Conservation (phyloP, 2,797 vertebrate genomes). For the Microctenopoma lineatum region DNA sequence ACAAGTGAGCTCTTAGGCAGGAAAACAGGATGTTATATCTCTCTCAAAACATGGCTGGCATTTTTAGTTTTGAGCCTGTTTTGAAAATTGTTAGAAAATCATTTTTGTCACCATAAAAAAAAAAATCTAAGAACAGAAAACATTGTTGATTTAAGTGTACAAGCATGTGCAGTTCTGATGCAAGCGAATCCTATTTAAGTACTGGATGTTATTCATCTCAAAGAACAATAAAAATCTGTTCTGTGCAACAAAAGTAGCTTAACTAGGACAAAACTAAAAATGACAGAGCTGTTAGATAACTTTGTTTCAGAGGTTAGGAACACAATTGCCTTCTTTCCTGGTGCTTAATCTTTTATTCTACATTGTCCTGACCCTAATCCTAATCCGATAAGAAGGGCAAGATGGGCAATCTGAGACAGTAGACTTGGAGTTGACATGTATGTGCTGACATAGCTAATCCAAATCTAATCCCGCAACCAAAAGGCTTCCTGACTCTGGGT, state of each 20-base stretch:
- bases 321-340: slow-evolving; percentile 62
- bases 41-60: neutral
- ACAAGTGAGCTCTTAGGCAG: neutral
- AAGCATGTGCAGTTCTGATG: neutral
- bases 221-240: neutral
- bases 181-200: neutral
- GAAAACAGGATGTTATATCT: neutral
- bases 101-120: neutral
- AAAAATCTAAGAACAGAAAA: neutral
- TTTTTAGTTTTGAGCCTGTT: neutral
- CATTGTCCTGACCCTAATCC: slow-evolving; percentile 75
- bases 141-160: slow-evolving; percentile 1
- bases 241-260: neutral
- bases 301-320: slow-evolving; percentile 42
- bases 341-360: slow-evolving; percentile 61
- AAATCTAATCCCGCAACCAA: slow-evolving; percentile 65
- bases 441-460: slow-evolving; percentile 78
- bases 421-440: slow-evolving; percentile 64
- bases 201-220: neutral
- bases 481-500: slow-evolving; percentile 30
- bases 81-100: neutral
- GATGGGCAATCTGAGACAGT: slow-evolving; percentile 72
- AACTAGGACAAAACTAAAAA: neutral
- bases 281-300: slow-evolving; percentile 9
- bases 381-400: slow-evolving; percentile 74